phyloP scores from a whole-genome alignment of 2,888 invertebrate species.

The Allolobophora icterica region DNA sequence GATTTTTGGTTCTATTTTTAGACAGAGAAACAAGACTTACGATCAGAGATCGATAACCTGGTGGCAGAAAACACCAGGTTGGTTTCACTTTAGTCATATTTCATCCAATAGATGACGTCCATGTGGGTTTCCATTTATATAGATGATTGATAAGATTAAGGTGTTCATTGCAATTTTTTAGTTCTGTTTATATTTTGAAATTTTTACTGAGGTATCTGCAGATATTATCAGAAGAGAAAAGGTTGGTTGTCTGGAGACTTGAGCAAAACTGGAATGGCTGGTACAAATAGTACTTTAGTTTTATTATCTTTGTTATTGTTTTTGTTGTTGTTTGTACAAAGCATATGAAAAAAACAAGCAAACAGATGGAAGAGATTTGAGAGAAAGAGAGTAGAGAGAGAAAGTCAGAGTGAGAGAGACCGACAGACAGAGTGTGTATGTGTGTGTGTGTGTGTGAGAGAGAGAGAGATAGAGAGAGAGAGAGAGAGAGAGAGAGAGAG shows the following conservation, averaged over 20 bases:
- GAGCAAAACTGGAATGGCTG: background rate
- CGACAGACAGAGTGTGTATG: no score
- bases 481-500: no score
- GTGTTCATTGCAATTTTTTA: no score
- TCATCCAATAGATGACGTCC: background rate
- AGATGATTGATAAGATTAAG: background rate
- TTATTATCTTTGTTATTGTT: background rate
- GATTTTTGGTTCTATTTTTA: slow-evolving; percentile 40
- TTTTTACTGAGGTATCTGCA: no score
- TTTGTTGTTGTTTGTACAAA: background rate
- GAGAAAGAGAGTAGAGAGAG: background rate
- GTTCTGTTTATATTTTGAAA: no score
- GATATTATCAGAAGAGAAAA: no score
- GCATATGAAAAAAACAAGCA: background rate
- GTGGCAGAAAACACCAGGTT: slow-evolving; percentile 54
- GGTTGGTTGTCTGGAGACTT: no score
- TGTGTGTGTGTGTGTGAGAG: no score
- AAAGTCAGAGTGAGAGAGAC: background rate
- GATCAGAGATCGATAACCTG: slow-evolving; percentile 51
- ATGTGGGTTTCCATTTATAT: background rate
- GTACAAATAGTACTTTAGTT: no score
- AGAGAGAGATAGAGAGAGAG: no score
- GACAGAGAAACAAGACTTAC: slow-evolving; percentile 50
- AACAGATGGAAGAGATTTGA: background rate
- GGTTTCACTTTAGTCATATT: background rate